Percentiles rank a stretch among this genome's conserved stretches.
Evolutionary conservation across 2,888 invertebrate genomes (phyloP).

Genomic region (Aromia moschata): DNA sequence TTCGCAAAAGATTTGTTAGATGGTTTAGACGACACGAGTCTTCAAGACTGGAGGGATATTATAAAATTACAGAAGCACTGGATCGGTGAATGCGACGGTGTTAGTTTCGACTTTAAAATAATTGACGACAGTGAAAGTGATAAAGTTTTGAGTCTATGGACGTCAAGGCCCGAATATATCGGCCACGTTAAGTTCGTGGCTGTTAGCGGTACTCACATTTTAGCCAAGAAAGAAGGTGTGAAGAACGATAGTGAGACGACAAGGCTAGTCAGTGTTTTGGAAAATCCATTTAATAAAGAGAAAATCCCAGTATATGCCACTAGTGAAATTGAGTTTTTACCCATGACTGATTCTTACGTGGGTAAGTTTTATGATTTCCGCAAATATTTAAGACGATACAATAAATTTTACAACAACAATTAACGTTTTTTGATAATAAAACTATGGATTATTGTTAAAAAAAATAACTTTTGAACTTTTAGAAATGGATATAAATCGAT

Average conservation of each 20-base stretch:
- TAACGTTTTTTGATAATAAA: too few species aligned
- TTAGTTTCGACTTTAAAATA: slow-evolving; percentile 71
- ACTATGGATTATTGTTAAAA: too few species aligned
- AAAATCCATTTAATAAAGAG: slow-evolving; percentile 77
- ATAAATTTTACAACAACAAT: too few species aligned
- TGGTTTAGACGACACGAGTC: slow-evolving; percentile 73
- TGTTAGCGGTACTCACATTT: slow-evolving; percentile 67
- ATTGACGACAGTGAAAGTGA: slow-evolving; percentile 30
- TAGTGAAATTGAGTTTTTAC: slow-evolving; percentile 70
- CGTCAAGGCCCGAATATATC: slow-evolving; percentile 76
- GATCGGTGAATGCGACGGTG: slow-evolving; percentile 89
- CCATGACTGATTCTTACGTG: slow-evolving; percentile 74
- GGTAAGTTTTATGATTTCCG: too few species aligned
- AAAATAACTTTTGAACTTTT: too few species aligned
- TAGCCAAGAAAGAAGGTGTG: slow-evolving; percentile 60
- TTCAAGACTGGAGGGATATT: slow-evolving; percentile 86
- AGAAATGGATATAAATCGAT: too few species aligned
- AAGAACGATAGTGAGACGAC: slow-evolving; percentile 44
- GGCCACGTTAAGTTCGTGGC: slow-evolving; percentile 76
- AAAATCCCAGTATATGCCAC: slow-evolving; percentile 74
- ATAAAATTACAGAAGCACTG: slow-evolving; percentile 86
- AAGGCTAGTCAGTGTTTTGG: slow-evolving; percentile 63
- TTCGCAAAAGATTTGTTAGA: slow-evolving; percentile 78
- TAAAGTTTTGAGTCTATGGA: slow-evolving; percentile 73
- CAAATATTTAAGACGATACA: too few species aligned